Conservation (phyloP, 1,140 invertebrate genomes). For the Thaumatotibia leucotreta region DNA sequence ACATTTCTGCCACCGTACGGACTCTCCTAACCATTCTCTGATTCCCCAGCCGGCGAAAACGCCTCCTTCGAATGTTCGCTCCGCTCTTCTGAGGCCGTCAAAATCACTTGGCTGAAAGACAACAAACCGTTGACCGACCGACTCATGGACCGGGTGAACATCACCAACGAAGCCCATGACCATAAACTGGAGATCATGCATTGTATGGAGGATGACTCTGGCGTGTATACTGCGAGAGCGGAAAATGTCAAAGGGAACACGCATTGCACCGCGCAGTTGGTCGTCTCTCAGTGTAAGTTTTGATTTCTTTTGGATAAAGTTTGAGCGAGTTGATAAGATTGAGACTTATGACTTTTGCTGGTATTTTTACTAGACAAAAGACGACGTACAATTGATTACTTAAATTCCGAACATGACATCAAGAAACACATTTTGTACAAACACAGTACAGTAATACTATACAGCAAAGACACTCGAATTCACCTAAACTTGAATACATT, state of each 20-base stretch:
- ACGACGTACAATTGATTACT: background rate
- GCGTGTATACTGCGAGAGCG: constrained; percentile 94
- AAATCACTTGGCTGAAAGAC: constrained; percentile 93
- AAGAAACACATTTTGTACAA: background rate
- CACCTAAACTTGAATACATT: background rate
- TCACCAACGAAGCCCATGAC: constrained; percentile 74
- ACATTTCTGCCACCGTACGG: constrained; percentile 33
- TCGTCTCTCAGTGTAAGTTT: constrained; percentile 88
- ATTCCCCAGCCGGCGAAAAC: constrained; percentile 87
- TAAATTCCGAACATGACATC: background rate
- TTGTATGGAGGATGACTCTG: constrained; percentile 88
- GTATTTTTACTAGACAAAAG: background rate
- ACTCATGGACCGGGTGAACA: constrained; percentile 85
- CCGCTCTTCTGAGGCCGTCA: constrained; percentile 65
- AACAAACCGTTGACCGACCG: constrained; percentile 88
- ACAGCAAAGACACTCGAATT: background rate
- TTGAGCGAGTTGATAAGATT: constrained; percentile 20
- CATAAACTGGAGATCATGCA: constrained; percentile 88
- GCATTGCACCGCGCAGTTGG: constrained; percentile 89
- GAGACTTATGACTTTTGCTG: background rate
- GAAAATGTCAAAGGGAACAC: constrained; percentile 87
- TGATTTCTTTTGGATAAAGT: constrained; percentile 20
- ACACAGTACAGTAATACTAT: background rate
- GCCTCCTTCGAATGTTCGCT: constrained; percentile 90
- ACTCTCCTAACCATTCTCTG: constrained; percentile 47